Evolutionary conservation across 2,888 invertebrate genomes (phyloP), one percentile per base, ranked within the genome.

Genomic region (Salpingus planirostris): DNA sequence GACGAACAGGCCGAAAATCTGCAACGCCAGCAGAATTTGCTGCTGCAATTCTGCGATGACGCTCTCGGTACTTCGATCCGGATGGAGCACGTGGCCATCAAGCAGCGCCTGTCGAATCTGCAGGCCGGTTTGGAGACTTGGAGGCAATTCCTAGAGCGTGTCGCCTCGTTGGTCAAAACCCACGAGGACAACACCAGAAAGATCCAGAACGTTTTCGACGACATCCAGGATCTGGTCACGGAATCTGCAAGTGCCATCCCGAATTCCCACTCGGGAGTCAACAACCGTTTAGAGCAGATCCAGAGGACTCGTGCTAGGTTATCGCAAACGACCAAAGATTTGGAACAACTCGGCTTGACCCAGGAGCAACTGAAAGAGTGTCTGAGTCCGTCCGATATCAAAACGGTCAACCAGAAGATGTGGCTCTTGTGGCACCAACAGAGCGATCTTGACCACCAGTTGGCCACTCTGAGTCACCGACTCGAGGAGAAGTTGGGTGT

Each of bases 281-380:
- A 75, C 44, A 73, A 76, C 46, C 68, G 74, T n/a, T 60, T 84
- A 33, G 77, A 77, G 6, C 71, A 68, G 18, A 65, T 83, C 38
- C 70, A 76, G 12, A 71, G 76, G 12, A 65, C 78, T 27, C 71
- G 78, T 48, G 67, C 69, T 3, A 71, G 73, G 38, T 66, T 81
- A 30, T 65, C 29, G 4, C 70, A 69, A 36, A 66, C 76, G 27
- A 72, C 72, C 24, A 69, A 68, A 15, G 77, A 80, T 32, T 66
- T 88, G 13, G 85, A 88, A 57, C 69, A 75, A 15, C 66, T 88
- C 0, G 79, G 78, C 24, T 76, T 80, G 1, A 76, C 78, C 15
- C 81, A 86, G 48, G 87, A 89, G 58, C 81, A 88, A 60, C 66
- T 91, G 2, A 85, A 87, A 50, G 87, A 89, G 56, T 85, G 84